phyloP scores from a whole-genome alignment of 2,888 invertebrate genomes.

The Agonopterix arenella region DNA sequence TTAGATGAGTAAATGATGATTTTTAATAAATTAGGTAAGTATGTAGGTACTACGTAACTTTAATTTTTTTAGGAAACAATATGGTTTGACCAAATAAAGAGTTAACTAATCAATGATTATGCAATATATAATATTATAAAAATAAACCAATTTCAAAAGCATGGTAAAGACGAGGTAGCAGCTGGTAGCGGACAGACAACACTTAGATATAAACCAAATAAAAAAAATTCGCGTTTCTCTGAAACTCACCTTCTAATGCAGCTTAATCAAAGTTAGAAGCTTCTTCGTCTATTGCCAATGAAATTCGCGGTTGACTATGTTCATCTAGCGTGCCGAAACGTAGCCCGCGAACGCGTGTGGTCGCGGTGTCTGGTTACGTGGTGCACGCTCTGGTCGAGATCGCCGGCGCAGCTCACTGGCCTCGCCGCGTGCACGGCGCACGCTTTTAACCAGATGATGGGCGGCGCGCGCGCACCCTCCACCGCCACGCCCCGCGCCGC shows the following conservation, averaged over 20 bases:
- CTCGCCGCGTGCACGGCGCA: conserved; percentile 34
- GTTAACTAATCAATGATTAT: too few species aligned
- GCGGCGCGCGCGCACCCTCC: conserved; percentile 47
- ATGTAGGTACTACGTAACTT: too few species aligned
- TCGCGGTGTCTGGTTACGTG: conserved; percentile 2
- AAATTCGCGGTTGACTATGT: neutral
- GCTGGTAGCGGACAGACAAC: too few species aligned
- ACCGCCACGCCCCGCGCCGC: conserved; percentile 50
- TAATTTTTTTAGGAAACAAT: too few species aligned
- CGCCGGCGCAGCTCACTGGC: conserved; percentile 21
- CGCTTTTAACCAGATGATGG: conserved; percentile 56
- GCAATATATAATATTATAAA: too few species aligned
- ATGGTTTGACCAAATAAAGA: too few species aligned
- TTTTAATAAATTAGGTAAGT: too few species aligned
- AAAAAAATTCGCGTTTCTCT: conserved; percentile 10
- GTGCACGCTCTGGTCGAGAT: conserved; percentile 8
- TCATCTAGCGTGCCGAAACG: neutral
- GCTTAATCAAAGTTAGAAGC: too few species aligned
- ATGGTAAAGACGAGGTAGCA: too few species aligned
- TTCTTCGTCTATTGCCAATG: conserved; percentile 2
- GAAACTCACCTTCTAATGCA: conserved; percentile 17
- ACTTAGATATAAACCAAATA: too few species aligned
- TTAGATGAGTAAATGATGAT: too few species aligned
- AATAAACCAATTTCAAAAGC: too few species aligned
- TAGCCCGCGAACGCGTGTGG: conserved; percentile 2